A percentile compares a stretch with the other conserved stretches of the same genome.
Conservation (phyloP, 1,140 invertebrate species). For the Arion vulgaris region DNA sequence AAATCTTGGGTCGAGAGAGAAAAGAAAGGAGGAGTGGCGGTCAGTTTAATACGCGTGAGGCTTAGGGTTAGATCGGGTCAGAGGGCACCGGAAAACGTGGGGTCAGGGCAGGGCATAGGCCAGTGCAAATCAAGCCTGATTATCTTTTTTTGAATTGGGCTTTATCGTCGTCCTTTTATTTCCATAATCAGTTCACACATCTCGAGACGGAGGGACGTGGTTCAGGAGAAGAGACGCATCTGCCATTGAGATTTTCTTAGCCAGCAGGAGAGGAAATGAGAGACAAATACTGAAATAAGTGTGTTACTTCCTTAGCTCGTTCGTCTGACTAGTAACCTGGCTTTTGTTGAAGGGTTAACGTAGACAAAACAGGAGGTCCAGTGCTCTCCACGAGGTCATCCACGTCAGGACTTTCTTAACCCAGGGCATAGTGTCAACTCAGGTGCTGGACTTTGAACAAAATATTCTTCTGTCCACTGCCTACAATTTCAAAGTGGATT, state of each 20-base stretch:
- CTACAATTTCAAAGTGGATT: too few species aligned
- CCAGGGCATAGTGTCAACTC: constrained; percentile 2
- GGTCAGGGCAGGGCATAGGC: constrained; percentile 38
- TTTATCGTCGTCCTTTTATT: constrained; percentile 38
- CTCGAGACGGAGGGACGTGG: not conserved
- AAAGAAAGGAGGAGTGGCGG: too few species aligned
- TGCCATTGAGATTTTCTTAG: constrained; percentile 3
- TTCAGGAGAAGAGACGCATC: constrained; percentile 36
- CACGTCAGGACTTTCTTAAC: not conserved
- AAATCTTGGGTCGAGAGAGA: too few species aligned
- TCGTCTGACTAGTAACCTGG: not conserved
- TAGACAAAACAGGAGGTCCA: constrained; percentile 28
- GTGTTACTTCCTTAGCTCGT: not conserved
- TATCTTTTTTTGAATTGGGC: constrained; percentile 48
- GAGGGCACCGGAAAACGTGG: constrained; percentile 37
- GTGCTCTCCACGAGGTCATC: not conserved
- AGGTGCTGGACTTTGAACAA: not conserved
- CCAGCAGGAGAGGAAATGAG: constrained; percentile 16
- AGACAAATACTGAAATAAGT: constrained; percentile 43
- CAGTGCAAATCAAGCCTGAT: constrained; percentile 33
- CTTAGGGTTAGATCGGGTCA: constrained; percentile 37
- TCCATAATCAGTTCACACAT: constrained; percentile 39
- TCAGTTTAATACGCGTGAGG: too few species aligned
- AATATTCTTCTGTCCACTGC: too few species aligned
- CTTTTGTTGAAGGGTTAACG: not conserved